Conservation (phyloP, 2,888 invertebrate species). For the Nebria salina region DNA sequence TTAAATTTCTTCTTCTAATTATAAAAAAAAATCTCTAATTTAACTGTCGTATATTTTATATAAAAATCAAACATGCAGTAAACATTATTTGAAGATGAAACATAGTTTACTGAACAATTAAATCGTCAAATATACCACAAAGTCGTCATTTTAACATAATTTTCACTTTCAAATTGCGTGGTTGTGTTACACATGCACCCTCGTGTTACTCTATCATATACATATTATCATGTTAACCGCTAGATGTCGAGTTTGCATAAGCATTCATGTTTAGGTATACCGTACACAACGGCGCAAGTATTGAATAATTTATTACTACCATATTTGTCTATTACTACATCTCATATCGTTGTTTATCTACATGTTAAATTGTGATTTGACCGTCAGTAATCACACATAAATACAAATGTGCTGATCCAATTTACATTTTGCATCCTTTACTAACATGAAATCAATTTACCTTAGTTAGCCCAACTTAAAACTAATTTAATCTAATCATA, state of each 20-base stretch:
- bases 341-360: not conserved
- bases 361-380: not conserved
- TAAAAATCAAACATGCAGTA: not conserved
- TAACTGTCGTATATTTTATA: too few relatives aligned
- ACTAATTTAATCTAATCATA: too few relatives aligned
- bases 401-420: too few relatives aligned
- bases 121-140: not conserved
- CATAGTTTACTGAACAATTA: not conserved
- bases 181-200: not conserved
- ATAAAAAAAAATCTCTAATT: too few relatives aligned
- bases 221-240: conserved; percentile 1
- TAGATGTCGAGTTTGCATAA: not conserved
- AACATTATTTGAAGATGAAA: not conserved
- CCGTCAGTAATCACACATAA: not conserved
- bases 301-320: not conserved
- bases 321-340: not conserved
- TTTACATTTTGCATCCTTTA: too few relatives aligned
- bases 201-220: not conserved
- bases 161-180: not conserved
- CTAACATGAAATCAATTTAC: too few relatives aligned
- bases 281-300: not conserved
- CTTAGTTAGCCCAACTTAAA: too few relatives aligned
- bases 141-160: not conserved
- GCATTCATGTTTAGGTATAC: not conserved
- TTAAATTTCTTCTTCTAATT: too few relatives aligned